Evolutionary conservation across 1,140 invertebrate species (phyloP), one percentile per base, ranked within the genome.

Genomic region (Achatina immaculata): DNA sequence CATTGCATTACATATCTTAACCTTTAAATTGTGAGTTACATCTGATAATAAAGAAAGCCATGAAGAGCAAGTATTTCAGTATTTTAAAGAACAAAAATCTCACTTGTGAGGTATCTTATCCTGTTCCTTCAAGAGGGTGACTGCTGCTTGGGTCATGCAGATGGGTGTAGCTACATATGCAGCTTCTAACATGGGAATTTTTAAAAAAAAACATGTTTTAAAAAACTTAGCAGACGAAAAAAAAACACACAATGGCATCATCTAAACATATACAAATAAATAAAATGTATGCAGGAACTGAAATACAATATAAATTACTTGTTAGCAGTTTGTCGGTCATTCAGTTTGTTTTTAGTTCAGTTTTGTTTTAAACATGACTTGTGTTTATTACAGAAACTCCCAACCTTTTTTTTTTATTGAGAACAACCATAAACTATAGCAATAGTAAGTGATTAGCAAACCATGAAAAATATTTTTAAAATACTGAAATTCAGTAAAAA

Each of bases 111-210:
- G 81, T 92, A 98, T 93, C 86, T 95, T 95, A 69, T 95, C 92
- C 73, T 89, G 91, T 89, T 98, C 96, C 51, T 94, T 94, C 0
- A 98, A 91, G 80, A 98, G 92, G 21, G 94, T 95, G 68, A 96
- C 83, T 0, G 94, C 97, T 72, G 94, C 93, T 76, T 94, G 92
- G 2, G 97, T 87, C 81, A 96, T 86, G 71, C 93, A 92, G 24
- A 93, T 94, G 55, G 94, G 94, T 1, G 97, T 98, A 0, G 94
- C 93, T 7, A 95, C 94, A 92, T 98, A 99, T 65, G 94, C 96
- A 31, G 96, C 94, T 92, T 97, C 95, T 74, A 86, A 19, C 28
- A 31, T 87, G 28, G 94, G 91, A 91, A 87, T n/a, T n/a, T n/a
- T n/a, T n/a, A n/a, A 48, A 75, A 82, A 83, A 80, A 21, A 40